These are phyloP conservation scores for Dynastes grantii DNA, from an alignment of 2,888 invertebrate species.

Conservation along the genomic window DNA sequence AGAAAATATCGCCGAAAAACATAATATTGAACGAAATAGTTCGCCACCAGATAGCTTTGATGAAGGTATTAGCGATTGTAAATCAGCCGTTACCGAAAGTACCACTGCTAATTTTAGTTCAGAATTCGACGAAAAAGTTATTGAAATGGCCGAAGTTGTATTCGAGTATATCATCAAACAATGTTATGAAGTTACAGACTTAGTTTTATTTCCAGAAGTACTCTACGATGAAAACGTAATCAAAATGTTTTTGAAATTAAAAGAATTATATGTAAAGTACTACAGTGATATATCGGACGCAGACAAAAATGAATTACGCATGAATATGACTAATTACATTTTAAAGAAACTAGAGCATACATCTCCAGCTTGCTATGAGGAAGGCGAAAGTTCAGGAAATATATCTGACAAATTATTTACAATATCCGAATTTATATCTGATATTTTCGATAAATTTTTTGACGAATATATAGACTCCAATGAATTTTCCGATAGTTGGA, in stretches of 20 bases:
- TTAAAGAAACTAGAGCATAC: constrained; percentile 41
- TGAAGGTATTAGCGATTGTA: constrained; percentile 62
- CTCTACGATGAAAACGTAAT: constrained; percentile 61
- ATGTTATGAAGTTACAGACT: constrained; percentile 64
- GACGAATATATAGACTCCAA: constrained; percentile 42
- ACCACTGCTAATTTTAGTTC: background rate
- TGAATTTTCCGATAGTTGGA: constrained; percentile 15
- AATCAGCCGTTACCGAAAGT: constrained; percentile 16
- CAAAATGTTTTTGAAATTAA: constrained; percentile 62
- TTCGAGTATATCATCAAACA: constrained; percentile 64
- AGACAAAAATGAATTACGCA: constrained; percentile 62
- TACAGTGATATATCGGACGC: constrained; percentile 59
- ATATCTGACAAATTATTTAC: constrained; percentile 65
- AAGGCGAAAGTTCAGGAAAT: constrained; percentile 54
- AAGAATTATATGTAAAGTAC: constrained; percentile 60
- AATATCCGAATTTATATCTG: constrained; percentile 66
- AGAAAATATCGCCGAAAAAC: background rate
- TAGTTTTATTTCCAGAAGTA: constrained; percentile 66
- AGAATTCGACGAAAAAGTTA: constrained; percentile 53
- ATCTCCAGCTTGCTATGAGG: background rate
- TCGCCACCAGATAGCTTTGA: constrained; percentile 48
- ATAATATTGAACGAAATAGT: background rate
- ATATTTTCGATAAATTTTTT: constrained; percentile 66
- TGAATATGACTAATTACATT: constrained; percentile 50
- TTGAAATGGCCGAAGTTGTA: constrained; percentile 60